phyloP scores from a whole-genome alignment of 2,113 vertebrate genomes.

The Coregonus clupeaformis region DNA sequence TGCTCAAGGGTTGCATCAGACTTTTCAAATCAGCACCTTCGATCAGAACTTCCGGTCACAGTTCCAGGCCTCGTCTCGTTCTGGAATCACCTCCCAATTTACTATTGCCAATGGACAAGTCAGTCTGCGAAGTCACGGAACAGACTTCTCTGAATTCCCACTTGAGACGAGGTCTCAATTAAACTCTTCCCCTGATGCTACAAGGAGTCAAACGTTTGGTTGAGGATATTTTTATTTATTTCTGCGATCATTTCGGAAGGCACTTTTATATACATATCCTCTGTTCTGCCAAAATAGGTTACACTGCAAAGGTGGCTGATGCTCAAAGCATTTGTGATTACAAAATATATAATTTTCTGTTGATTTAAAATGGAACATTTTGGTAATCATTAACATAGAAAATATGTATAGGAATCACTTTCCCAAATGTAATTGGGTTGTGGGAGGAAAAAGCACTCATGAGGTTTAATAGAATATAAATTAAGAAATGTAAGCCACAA shows the following conservation, averaged over 20 bases:
- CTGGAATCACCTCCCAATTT: conserved; percentile 90
- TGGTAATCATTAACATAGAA: conserved; percentile 5
- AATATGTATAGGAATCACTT: conserved; percentile 18
- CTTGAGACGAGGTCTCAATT: conserved; percentile 93
- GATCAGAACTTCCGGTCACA: conserved; percentile 96
- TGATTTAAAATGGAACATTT: conserved; percentile 12
- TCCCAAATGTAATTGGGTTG: not conserved
- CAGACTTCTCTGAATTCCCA: conserved; percentile 95
- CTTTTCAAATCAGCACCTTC: conserved; percentile 94
- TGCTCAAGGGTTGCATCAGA: conserved; percentile 86
- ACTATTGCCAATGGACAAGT: conserved; percentile 95
- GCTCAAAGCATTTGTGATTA: not conserved
- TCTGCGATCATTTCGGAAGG: conserved; percentile 70
- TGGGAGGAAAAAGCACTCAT: conserved; percentile 1
- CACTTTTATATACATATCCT: conserved; percentile 89
- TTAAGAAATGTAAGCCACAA: conserved; percentile 50
- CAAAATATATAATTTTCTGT: not conserved
- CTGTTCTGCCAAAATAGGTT: conserved; percentile 77
- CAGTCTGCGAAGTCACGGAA: conserved; percentile 88
- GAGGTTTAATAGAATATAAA: conserved; percentile 40
- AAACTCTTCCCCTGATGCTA: conserved; percentile 93
- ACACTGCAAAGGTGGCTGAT: not conserved
- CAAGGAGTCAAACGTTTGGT: conserved; percentile 95
- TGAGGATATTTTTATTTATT: conserved; percentile 62
- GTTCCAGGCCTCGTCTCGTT: conserved; percentile 83